Percentiles rank a stretch among this genome's conserved stretches.
Evolutionary conservation across 2,113 vertebrate species (phyloP).

Genomic region (Atherinomorus stipes): DNA sequence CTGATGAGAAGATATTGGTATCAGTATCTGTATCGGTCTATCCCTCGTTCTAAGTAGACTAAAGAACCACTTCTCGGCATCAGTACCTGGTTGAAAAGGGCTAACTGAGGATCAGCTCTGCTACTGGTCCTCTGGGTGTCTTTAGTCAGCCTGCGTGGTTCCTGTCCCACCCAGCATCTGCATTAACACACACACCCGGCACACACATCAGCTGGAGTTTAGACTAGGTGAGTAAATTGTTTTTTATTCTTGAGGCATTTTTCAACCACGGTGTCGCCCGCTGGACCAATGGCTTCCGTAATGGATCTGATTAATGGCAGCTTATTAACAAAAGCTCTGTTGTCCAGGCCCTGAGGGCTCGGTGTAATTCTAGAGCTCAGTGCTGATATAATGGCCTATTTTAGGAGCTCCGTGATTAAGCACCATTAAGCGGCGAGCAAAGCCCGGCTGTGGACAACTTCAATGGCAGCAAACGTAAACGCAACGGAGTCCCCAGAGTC

Average conservation of each 20-base stretch:
- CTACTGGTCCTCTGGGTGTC: conserved; percentile 79
- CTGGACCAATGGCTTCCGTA: conserved; percentile 73
- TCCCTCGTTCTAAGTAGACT: too few species aligned
- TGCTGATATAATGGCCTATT: conserved; percentile 81
- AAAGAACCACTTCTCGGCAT: too few species aligned
- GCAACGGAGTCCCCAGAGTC: conserved; percentile 66
- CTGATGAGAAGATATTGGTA: too few species aligned
- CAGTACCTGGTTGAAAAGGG: not conserved
- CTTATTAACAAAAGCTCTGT: conserved; percentile 83
- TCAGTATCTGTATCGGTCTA: too few species aligned
- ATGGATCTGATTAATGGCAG: conserved; percentile 81
- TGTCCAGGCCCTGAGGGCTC: conserved; percentile 73
- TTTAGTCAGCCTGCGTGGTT: conserved; percentile 78
- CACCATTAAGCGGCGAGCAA: conserved; percentile 76
- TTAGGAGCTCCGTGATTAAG: conserved; percentile 82
- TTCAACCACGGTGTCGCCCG: conserved; percentile 63
- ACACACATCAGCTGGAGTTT: conserved; percentile 64
- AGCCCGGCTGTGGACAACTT: conserved; percentile 74
- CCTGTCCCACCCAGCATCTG: conserved; percentile 79
- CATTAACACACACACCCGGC: conserved; percentile 48
- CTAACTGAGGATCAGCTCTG: conserved; percentile 45
- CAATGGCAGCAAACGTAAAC: conserved; percentile 79
- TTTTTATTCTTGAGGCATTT: conserved; percentile 80
- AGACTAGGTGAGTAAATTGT: conserved; percentile 81
- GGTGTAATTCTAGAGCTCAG: conserved; percentile 73